These are phyloP conservation scores for Leucophenga montana DNA, from an alignment of 2,888 invertebrate species.

Conservation along the genomic window DNA sequence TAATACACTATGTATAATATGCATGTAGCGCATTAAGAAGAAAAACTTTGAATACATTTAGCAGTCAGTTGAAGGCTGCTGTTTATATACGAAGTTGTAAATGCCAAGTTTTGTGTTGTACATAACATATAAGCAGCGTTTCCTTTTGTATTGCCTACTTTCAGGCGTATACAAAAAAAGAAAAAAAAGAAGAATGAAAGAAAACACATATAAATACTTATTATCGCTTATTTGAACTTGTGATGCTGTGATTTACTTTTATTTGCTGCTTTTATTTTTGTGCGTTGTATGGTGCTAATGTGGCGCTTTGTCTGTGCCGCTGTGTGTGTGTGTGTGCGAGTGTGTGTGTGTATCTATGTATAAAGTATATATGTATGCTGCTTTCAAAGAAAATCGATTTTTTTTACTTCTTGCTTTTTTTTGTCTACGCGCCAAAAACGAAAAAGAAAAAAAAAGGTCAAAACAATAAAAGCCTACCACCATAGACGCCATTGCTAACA, in stretches of 20 bases:
- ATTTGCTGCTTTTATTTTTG: constrained; percentile 28
- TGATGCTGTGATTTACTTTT: constrained; percentile 41
- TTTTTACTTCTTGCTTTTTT: not conserved
- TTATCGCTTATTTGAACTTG: constrained; percentile 68
- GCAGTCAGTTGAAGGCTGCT: constrained; percentile 11
- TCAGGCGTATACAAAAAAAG: constrained; percentile 29
- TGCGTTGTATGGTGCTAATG: not conserved
- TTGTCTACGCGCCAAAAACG: constrained; percentile 6
- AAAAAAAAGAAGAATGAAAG: not conserved
- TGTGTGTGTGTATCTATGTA: constrained; percentile 30
- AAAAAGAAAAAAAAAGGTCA: constrained; percentile 59
- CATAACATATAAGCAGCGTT: not conserved
- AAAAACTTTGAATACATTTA: not conserved
- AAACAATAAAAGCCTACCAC: constrained; percentile 62
- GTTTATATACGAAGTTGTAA: constrained; percentile 19
- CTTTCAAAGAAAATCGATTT: constrained; percentile 19
- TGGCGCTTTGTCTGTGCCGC: constrained; percentile 30
- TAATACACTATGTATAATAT: no score
- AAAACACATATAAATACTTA: constrained; percentile 60
- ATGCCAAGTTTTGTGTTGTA: no score
- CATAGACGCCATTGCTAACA: constrained; percentile 40
- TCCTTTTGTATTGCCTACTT: constrained; percentile 34
- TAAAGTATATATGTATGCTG: not conserved
- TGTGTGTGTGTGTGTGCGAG: constrained; percentile 42
- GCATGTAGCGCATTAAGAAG: no score